These are phyloP conservation scores for Drosophila niveifrons DNA, from an alignment of 2,888 invertebrate genomes.

Conservation along the genomic window DNA sequence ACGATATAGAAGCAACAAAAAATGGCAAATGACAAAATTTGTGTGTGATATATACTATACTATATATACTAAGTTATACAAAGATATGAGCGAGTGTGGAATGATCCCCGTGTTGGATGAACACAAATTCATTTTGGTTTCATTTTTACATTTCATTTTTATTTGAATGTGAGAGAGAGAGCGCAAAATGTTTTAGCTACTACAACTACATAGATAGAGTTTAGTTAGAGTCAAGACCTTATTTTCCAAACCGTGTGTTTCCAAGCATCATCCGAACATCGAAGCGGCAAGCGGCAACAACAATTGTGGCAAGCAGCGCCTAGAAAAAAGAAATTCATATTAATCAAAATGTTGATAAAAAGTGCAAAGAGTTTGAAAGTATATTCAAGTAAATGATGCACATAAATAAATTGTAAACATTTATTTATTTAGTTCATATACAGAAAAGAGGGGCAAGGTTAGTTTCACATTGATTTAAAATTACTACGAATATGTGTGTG, in stretches of 20 bases:
- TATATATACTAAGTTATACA: no score
- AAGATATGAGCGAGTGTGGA: not conserved
- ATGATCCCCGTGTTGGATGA: constrained; percentile 49
- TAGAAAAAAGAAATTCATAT: constrained; percentile 77
- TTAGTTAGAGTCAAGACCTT: constrained; percentile 50
- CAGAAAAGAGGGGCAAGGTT: constrained; percentile 31
- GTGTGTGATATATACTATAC: not conserved
- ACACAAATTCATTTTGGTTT: constrained; percentile 66
- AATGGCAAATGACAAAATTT: constrained; percentile 13
- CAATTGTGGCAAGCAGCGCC: constrained; percentile 30
- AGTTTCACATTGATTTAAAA: constrained; percentile 39
- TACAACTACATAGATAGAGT: constrained; percentile 19
- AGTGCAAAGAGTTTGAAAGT: not conserved
- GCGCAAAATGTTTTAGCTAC: constrained; percentile 37
- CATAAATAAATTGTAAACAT: constrained; percentile 67
- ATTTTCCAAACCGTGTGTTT: constrained; percentile 9
- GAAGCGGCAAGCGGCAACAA: constrained; percentile 10
- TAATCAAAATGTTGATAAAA: constrained; percentile 50
- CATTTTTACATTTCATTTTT: constrained; percentile 36
- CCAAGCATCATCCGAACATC: not conserved
- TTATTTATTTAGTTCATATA: constrained; percentile 65
- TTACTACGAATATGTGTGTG: constrained; percentile 24
- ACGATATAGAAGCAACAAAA: constrained; percentile 31
- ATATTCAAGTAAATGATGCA: not conserved
- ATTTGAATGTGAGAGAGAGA: constrained; percentile 19